A percentile compares a stretch with the other conserved stretches of the same genome.
Conservation (phyloP, 2,888 invertebrate genomes). For the Synergus japonicus region DNA sequence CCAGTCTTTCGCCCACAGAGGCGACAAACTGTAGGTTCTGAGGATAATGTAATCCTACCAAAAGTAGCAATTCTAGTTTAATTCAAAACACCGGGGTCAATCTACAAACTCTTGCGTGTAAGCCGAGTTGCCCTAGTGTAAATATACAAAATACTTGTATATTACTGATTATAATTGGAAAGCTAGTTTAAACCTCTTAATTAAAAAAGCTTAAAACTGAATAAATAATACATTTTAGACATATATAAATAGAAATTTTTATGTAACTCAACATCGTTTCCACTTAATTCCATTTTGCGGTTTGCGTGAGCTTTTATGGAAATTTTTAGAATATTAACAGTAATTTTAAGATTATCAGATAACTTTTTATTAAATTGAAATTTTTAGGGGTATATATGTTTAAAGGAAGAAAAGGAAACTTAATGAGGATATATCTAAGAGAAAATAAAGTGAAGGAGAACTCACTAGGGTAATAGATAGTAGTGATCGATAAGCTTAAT, state of each 20-base stretch:
- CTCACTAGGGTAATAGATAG: not conserved
- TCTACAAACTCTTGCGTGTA: not conserved
- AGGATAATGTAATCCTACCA: not conserved
- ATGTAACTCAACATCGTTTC: not conserved
- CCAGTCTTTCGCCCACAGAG: constrained; percentile 47
- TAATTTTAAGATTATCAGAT: not conserved
- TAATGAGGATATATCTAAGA: not conserved
- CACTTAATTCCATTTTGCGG: not conserved
- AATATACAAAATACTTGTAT: no score
- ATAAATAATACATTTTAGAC: no score
- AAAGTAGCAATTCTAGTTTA: not conserved
- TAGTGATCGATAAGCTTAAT: constrained; percentile 32
- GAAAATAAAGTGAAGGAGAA: not conserved
- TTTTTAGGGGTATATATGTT: not conserved
- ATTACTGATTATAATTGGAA: no score
- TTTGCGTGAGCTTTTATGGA: not conserved
- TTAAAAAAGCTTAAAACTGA: no score
- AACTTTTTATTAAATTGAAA: not conserved
- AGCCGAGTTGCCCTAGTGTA: not conserved
- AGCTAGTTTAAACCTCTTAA: no score
- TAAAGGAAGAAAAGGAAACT: not conserved
- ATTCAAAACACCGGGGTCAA: not conserved
- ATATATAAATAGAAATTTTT: no score
- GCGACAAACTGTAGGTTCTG: constrained; percentile 12
- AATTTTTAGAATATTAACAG: not conserved